Conservation (phyloP, 2,113 vertebrate genomes). For the Recurvirostra avosetta region DNA sequence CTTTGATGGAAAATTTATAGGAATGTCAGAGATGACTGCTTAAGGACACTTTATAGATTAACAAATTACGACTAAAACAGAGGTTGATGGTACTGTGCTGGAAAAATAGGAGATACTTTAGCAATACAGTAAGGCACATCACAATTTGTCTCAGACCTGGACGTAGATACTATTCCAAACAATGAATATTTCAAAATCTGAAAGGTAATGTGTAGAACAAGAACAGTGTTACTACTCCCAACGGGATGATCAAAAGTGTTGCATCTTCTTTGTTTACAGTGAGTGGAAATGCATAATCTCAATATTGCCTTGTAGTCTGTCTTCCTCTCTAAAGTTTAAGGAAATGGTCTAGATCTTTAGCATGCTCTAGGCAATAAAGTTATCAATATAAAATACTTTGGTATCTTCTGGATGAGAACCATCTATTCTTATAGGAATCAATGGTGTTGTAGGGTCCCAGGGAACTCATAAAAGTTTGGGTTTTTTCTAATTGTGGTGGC, state of each 20-base stretch:
- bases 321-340: neutral
- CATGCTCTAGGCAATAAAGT: neutral
- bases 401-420: neutral
- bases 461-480: neutral
- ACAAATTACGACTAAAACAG: conserved; percentile 11
- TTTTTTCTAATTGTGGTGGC: neutral
- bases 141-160: neutral
- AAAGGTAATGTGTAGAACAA: neutral
- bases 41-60: conserved; percentile 35
- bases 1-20: conserved; percentile 19
- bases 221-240: neutral
- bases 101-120: conserved; percentile 15
- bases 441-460: neutral
- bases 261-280: neutral
- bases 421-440: neutral
- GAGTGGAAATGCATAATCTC: neutral
- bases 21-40: conserved; percentile 27
- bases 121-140: neutral
- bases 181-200: conserved; percentile 33
- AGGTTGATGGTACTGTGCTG: neutral
- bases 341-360: neutral
- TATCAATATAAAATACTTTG: neutral
- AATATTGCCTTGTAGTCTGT: neutral
- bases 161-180: neutral
- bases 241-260: neutral